Evolutionary conservation across 2,113 vertebrate genomes (phyloP), one percentile per base, ranked within the genome.

Genomic region (Isichthys henryi): DNA sequence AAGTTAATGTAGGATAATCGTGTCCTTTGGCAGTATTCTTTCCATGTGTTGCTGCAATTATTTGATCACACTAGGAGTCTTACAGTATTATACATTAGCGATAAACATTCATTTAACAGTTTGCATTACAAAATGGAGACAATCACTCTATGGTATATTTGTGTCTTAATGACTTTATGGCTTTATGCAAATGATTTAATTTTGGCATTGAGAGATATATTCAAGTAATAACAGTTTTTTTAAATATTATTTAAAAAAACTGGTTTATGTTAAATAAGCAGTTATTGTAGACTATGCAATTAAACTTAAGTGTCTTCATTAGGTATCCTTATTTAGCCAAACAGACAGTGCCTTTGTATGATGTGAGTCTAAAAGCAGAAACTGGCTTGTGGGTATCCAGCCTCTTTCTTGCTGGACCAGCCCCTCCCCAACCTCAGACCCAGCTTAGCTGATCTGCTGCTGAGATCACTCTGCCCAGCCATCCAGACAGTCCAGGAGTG

Each of bases 1-100:
- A 83, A 86, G 84, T 86, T 50, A 86, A 86, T 86, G 48, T 85
- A 27, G 82, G 74, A 77, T 89, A 89, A 89, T 89, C 52, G 15
- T 84, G 80, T 85, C 74, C 39, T 56, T 56, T 45, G 80, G 46
- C 31, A 39, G 53, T 56, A 21, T 50, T 89, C 19, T 46, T 43
- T 89, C 45, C 46, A 52, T 46, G 21, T 86, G 56, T 70, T 84
- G 43, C 39, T 89, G 53, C 49, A 89, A 66, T 45, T 43, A 43
- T 86, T 85, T 70, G 62, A 43, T 85, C 43, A 31, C 35, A 35
- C 15, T 23, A 39, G 49, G 35, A 58, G 84, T 86, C 50, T 52
- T 49, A 50, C 27, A 53, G 66, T 19, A 21, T 31, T 82, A 39
- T 53, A 39, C 49, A 50, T 39, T 19, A 50, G 49, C 4, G 88